phyloP scores from a whole-genome alignment of 2,797 vertebrate genomes.

The Pangasius mekongensis region DNA sequence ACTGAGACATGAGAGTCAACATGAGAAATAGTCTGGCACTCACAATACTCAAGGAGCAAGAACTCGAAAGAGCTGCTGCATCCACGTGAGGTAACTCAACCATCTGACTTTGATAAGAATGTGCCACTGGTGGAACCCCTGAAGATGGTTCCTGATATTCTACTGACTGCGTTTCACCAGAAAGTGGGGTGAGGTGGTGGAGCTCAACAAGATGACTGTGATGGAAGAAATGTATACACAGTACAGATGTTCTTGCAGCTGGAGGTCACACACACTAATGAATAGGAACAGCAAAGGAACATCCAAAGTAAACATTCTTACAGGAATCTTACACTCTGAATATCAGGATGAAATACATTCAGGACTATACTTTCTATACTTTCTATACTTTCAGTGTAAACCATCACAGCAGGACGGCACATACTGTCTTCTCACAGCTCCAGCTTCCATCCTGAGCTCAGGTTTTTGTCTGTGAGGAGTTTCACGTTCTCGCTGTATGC shows the following conservation, averaged over 20 bases:
- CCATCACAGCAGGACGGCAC: background rate
- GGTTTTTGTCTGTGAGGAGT: background rate
- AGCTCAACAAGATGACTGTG: background rate
- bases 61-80: background rate
- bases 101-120: background rate
- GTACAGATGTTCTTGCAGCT: background rate
- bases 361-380: background rate
- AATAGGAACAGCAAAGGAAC: background rate
- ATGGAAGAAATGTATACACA: background rate
- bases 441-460: background rate
- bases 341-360: background rate
- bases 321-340: background rate
- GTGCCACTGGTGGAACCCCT: background rate
- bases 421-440: background rate
- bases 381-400: background rate
- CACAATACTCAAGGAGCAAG: background rate
- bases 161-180: background rate
- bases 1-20: background rate
- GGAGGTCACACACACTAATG: background rate
- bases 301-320: background rate
- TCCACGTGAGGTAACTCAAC: background rate
- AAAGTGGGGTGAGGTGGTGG: background rate
- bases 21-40: background rate
- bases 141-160: background rate
- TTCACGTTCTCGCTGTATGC: background rate